Evolutionary conservation across 2,888 invertebrate species (phyloP), one percentile per base, ranked within the genome.

Genomic region (Meta bourneti): DNA sequence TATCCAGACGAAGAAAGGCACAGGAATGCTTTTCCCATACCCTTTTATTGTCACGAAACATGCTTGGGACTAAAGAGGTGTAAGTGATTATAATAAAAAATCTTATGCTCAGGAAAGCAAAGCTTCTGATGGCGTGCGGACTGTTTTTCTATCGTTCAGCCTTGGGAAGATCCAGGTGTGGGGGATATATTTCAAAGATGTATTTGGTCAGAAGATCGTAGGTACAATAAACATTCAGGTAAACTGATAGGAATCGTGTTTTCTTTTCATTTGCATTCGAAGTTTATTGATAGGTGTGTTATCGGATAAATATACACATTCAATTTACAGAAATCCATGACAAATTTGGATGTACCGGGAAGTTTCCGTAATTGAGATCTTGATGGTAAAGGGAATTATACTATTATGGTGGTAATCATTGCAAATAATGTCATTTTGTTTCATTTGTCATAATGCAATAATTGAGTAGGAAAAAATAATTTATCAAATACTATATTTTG

Each of bases 31-130:
- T 82, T 82, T 81, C 71, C 34, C 70, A 8, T 7, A 11, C 7
- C 51, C 61, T 20, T 79, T 34, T 61, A 61, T 83, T 83, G 83
- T 83, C 83, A 83, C 34, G 83, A 54, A 83, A 72, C 51, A 19
- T 52, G 51, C 19, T 83, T 34, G 34, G 52, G 52, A 20, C 20
- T 72, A 74, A 74, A 83, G 52, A 72, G 74, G 61, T 13, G 54
- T 52, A 83, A 72, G 54, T 20, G 20, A 51, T 52, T 19, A 20
- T 49, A 61, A 79, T 6, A 7, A 19, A 9, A 72, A 72, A 16
- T 49, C 7, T 49, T 7, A 75, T 75, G n/a, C 13, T 48, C n/a
- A 51, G 7, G 54, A 54, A 8, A 34, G 61, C 13, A 69, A 79
- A 54, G 13, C 20, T 79, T 79, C 48, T 20, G 79, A 61, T 79